Percentiles rank a stretch among this genome's conserved stretches.
phyloP scores from a whole-genome alignment of 2,797 vertebrate species.

The Eulemur mongoz region DNA sequence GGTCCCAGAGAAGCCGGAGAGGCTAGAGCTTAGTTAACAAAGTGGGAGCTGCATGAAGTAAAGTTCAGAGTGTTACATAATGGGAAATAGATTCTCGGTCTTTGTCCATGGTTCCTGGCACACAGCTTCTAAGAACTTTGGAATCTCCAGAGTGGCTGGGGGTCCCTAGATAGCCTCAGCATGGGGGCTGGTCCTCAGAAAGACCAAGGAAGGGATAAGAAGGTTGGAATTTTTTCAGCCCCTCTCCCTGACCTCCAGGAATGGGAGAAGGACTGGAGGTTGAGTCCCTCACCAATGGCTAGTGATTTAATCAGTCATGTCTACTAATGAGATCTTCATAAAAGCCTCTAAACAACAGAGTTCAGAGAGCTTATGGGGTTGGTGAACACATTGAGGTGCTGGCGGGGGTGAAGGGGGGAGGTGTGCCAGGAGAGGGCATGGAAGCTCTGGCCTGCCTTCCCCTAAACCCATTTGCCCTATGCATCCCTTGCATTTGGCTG shows the following conservation, averaged over 20 bases:
- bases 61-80: neutral
- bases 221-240: neutral
- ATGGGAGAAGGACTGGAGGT: neutral
- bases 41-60: neutral
- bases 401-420: no score
- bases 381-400: neutral
- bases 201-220: neutral
- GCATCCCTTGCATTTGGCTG: neutral
- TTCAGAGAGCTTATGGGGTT: neutral
- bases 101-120: neutral
- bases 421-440: neutral
- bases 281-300: neutral
- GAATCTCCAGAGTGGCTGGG: neutral
- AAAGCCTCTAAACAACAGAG: neutral
- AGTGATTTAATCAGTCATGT: neutral
- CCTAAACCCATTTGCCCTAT: neutral
- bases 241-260: neutral
- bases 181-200: neutral
- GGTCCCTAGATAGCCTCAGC: neutral
- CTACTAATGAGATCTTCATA: neutral
- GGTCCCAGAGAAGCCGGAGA: neutral
- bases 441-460: neutral
- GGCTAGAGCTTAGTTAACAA: neutral
- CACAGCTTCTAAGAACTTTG: neutral
- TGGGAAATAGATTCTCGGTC: neutral